Base-by-base conservation (phyloP, 2,797 vertebrate species). In the Falco rusticolus region DNA sequence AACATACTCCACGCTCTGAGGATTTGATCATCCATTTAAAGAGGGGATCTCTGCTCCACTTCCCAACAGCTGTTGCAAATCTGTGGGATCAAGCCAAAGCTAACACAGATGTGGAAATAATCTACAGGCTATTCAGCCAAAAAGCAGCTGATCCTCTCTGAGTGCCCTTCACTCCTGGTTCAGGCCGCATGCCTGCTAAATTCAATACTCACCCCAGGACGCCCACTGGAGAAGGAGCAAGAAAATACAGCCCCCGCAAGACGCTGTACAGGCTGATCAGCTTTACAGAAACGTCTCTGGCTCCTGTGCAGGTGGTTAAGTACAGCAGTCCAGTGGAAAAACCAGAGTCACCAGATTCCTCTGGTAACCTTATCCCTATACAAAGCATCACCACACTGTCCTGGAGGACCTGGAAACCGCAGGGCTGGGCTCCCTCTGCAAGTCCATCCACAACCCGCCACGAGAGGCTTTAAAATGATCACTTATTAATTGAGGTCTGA, bases 41-140 rank as follows among this genome's bases (percentile, higher is more conserved):
- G 65, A 96, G 93, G 95, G 94, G 96, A 95, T 95, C 89, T 97
- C 93, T 94, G 91, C 96, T 97, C 77, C 3, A 93, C 95, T 97
- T 97, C 96, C 96, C 97, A 97, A 96, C 97, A 98, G 98, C 98
- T 98, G 98, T 84, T 98, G 97, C 93, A 96, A 97, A 98, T 97
- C 97, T 96, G 72, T 91, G 76, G 94, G 97, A 97, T 97, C 88
- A 95, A 91, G 97, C 97, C 97, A 98, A 98, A 97, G 95, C 97
- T 97, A 98, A 98, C 97, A 97, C 97, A 98, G 97, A 98, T 97
- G 97, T 92, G 83, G 92, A 97, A 97, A 93, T 96, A 94, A 97
- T 96, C 96, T 97, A 79, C 1, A 1, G 77, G 53, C 95, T 86
- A 45, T 51, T 85, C 69, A 90, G 95, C 78, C 84, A 37, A 45